Conservation (phyloP, 2,888 invertebrate species). For the Polylopha cassiicola region DNA sequence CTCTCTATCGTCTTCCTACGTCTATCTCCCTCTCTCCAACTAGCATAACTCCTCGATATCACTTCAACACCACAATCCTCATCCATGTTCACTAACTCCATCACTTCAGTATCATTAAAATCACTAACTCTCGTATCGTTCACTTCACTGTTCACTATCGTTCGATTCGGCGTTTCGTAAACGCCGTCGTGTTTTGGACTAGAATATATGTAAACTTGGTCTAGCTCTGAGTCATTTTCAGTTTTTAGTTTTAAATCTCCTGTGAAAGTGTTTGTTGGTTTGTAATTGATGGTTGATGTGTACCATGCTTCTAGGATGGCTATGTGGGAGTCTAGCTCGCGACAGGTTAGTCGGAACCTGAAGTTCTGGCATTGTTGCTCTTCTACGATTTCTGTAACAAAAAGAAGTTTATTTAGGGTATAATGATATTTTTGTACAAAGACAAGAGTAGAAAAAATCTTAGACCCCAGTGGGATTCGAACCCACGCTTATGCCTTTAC, state of each 20-base stretch:
- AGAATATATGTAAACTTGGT: constrained; percentile 62
- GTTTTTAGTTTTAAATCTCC: constrained; percentile 46
- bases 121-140: constrained; percentile 41
- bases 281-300: constrained; percentile 51
- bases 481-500: too few relatives aligned
- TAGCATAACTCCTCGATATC: constrained; percentile 62
- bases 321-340: constrained; percentile 79
- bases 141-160: constrained; percentile 32
- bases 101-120: constrained; percentile 20
- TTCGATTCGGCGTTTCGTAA: constrained; percentile 37
- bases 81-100: constrained; percentile 53
- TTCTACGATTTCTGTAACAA: constrained; percentile 80
- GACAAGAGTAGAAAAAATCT: neutral
- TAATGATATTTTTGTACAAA: neutral
- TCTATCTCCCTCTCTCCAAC: constrained; percentile 64
- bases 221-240: constrained; percentile 63
- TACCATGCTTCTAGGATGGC: constrained; percentile 81
- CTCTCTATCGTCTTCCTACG: constrained; percentile 41
- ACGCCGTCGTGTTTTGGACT: constrained; percentile 70
- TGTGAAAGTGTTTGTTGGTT: constrained; percentile 39
- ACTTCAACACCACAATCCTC: constrained; percentile 51
- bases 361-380: constrained; percentile 79
- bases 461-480: neutral
- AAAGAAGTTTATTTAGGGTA: neutral
- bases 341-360: constrained; percentile 79